Conservation (phyloP, 2,888 invertebrate genomes). For the Harpagoxenus sublaevis region DNA sequence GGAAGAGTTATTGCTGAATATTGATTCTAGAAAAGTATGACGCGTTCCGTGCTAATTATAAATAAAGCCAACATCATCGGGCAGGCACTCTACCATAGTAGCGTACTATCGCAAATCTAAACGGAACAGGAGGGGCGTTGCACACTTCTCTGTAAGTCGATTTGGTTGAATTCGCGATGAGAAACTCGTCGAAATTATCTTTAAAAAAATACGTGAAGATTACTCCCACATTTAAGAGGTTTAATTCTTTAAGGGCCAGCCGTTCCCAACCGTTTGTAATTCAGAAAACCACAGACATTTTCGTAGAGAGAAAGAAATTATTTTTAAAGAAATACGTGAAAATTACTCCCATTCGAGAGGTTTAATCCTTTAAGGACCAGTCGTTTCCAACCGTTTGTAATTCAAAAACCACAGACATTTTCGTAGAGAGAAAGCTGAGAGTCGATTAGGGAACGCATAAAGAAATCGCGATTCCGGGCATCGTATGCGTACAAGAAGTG, state of each 20-base stretch:
- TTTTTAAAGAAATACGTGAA: background rate
- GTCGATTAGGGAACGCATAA: slow-evolving; percentile 5
- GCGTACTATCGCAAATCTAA: background rate
- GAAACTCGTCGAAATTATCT: background rate
- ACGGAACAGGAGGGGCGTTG: background rate
- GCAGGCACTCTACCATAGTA: background rate
- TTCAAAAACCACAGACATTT: background rate
- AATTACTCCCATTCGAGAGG: background rate
- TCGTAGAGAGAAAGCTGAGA: background rate
- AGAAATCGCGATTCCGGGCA: background rate
- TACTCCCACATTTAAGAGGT: background rate
- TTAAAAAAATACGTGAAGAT: background rate
- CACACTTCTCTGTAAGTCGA: background rate
- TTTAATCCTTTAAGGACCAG: background rate
- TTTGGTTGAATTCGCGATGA: background rate
- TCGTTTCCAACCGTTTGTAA: background rate
- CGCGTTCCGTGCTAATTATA: slow-evolving; percentile 19
- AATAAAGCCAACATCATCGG: slow-evolving; percentile 21
- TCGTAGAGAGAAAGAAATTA: background rate
- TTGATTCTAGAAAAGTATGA: background rate
- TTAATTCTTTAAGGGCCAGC: background rate
- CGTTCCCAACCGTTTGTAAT: background rate
- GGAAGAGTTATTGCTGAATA: slow-evolving; percentile 14
- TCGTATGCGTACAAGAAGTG: background rate
- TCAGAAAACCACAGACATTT: background rate